A percentile compares a stretch with the other conserved stretches of the same genome.
phyloP scores from a whole-genome alignment of 2,797 vertebrate genomes.

The Kryptopterus vitreolus region DNA sequence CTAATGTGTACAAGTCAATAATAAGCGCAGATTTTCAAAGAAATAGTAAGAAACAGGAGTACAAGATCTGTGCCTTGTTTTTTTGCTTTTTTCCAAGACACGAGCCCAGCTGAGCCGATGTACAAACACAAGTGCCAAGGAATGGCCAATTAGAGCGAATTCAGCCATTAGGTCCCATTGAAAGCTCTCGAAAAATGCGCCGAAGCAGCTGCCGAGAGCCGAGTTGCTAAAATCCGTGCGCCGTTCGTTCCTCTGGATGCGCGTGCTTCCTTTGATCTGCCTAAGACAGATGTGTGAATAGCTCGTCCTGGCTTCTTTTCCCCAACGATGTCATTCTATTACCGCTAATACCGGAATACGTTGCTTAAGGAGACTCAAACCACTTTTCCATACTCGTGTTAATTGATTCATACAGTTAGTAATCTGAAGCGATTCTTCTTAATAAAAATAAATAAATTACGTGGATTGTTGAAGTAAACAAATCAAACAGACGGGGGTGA shows the following conservation, averaged over 20 bases:
- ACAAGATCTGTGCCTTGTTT: conserved; percentile 18
- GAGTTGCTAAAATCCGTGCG: background rate
- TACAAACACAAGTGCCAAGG: conserved; percentile 18
- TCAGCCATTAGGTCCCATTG: conserved; percentile 18
- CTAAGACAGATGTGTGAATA: background rate
- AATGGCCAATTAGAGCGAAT: conserved; percentile 44
- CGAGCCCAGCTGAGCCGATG: conserved; percentile 8
- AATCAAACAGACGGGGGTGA: background rate
- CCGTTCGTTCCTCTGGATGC: background rate
- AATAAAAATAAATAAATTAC: too few species aligned
- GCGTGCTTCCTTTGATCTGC: background rate
- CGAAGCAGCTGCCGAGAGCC: background rate
- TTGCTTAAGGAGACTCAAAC: background rate
- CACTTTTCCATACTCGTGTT: background rate
- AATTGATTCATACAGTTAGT: too few species aligned
- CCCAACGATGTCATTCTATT: background rate
- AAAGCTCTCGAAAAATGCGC: conserved; percentile 24
- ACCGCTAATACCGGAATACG: background rate
- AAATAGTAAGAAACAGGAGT: background rate
- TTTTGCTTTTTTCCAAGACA: conserved; percentile 16
- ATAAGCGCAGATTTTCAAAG: background rate
- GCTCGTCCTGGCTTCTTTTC: conserved; percentile 5
- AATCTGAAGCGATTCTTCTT: background rate
- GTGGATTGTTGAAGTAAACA: background rate
- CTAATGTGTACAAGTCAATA: background rate